Evolutionary conservation across 2,888 invertebrate species (phyloP).

Genomic region (Macrophya annulata): DNA sequence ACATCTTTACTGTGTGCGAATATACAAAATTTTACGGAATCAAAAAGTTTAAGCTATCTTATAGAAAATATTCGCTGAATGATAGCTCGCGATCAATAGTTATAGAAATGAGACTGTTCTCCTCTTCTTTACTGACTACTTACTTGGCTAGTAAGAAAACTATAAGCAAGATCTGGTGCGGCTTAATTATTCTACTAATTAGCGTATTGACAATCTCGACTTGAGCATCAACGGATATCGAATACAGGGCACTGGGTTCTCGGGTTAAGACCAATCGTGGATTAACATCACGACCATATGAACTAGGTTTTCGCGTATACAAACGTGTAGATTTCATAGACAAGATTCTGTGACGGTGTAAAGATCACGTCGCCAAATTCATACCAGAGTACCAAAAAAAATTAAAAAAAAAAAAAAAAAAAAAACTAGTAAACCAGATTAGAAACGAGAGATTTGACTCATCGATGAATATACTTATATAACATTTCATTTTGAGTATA

Average conservation of each 20-base stretch:
- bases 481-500: neutral
- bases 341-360: neutral
- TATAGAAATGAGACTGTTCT: conserved; percentile 25
- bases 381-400: no score
- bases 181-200: conserved; percentile 63
- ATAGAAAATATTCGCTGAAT: neutral
- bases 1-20: neutral
- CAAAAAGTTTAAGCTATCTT: neutral
- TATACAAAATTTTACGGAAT: neutral
- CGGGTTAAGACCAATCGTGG: conserved; percentile 33
- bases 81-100: conserved; percentile 22
- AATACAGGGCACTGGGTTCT: conserved; percentile 53
- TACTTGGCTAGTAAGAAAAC: neutral
- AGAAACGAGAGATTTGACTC: neutral
- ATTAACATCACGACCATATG: neutral
- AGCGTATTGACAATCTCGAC: conserved; percentile 59
- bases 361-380: neutral
- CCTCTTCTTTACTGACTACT: neutral
- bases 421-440: neutral
- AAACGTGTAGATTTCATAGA: neutral
- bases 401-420: neutral
- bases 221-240: conserved; percentile 41
- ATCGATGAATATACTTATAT: no score
- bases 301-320: neutral
- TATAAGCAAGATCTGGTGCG: conserved; percentile 53